Evolutionary conservation across 1,140 invertebrate genomes (phyloP).

Genomic region (Saxidomus purpurata): DNA sequence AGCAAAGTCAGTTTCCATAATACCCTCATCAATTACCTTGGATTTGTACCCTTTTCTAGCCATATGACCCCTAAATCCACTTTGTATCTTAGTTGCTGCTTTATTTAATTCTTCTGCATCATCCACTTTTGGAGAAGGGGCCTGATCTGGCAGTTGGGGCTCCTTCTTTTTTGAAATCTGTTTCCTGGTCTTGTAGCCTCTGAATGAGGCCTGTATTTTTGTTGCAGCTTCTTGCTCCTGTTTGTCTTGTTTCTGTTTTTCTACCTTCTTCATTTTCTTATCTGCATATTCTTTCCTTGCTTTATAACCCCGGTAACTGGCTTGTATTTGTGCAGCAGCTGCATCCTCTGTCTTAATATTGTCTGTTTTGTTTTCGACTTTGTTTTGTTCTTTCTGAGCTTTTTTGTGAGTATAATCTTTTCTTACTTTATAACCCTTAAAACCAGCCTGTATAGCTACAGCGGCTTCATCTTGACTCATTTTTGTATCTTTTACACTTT

Average conservation of each 20-base stretch:
- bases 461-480: slow-evolving; percentile 42
- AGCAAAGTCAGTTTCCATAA: slow-evolving; percentile 47
- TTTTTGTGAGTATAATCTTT: slow-evolving; percentile 68
- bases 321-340: slow-evolving; percentile 90
- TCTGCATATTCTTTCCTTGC: slow-evolving; percentile 61
- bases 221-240: slow-evolving; percentile 28
- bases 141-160: slow-evolving; percentile 45
- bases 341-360: slow-evolving; percentile 11
- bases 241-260: neutral
- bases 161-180: slow-evolving; percentile 68
- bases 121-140: neutral
- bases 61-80: slow-evolving; percentile 87
- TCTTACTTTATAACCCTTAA: slow-evolving; percentile 56
- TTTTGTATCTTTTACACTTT: slow-evolving; percentile 57
- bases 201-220: slow-evolving; percentile 60
- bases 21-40: slow-evolving; percentile 59
- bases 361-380: slow-evolving; percentile 18
- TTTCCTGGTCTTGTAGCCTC: slow-evolving; percentile 41
- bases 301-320: slow-evolving; percentile 76
- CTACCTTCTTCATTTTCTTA: slow-evolving; percentile 1
- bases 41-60: slow-evolving; percentile 60
- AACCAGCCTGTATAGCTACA: slow-evolving; percentile 47
- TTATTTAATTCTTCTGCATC: slow-evolving; percentile 31
- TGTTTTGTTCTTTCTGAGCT: neutral
- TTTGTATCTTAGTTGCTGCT: slow-evolving; percentile 90